Percentiles rank a stretch among this genome's conserved stretches.
phyloP scores from a whole-genome alignment of 1,140 invertebrate species.

The Ericerus pela region DNA sequence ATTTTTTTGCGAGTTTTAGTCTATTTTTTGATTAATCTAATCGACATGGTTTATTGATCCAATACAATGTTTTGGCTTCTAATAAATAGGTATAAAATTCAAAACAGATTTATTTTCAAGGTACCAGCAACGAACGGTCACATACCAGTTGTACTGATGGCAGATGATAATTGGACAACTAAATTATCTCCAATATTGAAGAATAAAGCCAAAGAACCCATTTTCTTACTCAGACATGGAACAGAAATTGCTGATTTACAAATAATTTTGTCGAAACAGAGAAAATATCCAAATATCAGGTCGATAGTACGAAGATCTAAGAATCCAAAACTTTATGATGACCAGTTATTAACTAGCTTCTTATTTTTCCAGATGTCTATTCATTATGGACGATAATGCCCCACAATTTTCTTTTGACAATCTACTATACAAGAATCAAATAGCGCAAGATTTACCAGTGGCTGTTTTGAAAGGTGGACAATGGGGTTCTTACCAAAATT shows the following conservation, averaged over 20 bases:
- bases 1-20: too few relatives aligned
- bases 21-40: too few relatives aligned
- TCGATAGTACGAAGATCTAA: background rate
- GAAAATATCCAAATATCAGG: background rate
- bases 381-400: conserved; percentile 46
- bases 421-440: conserved; percentile 45
- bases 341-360: background rate
- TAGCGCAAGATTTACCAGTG: conserved; percentile 53
- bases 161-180: background rate
- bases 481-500: conserved; percentile 67
- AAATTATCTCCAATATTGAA: background rate
- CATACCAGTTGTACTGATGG: background rate
- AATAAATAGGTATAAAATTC: too few relatives aligned
- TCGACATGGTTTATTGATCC: too few relatives aligned
- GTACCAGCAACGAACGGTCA: background rate
- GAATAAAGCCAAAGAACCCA: background rate
- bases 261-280: background rate
- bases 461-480: conserved; percentile 57
- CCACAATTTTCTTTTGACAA: conserved; percentile 44
- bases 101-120: too few relatives aligned
- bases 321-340: background rate
- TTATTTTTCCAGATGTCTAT: conserved; percentile 36
- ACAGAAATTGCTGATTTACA: background rate
- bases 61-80: too few relatives aligned
- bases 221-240: background rate